phyloP scores from a whole-genome alignment of 2,113 vertebrate genomes.

The Tachysurus fulvidraco region DNA sequence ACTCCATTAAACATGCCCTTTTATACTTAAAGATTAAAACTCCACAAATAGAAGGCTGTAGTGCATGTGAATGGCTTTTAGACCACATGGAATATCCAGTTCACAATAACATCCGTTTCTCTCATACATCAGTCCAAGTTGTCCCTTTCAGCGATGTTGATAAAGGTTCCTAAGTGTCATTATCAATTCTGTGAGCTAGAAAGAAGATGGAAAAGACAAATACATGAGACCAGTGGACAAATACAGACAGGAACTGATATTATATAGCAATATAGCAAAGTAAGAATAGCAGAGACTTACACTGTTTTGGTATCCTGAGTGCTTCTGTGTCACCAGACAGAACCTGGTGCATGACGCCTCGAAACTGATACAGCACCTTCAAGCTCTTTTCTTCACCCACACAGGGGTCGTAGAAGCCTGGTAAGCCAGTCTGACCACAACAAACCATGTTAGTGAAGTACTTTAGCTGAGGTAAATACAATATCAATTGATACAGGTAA shows the following conservation, averaged over 20 bases:
- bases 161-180: slow-evolving; percentile 80
- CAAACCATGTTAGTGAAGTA: not conserved
- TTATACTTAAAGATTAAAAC: slow-evolving; percentile 49
- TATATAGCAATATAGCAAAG: not conserved
- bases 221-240: not conserved
- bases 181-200: slow-evolving; percentile 95
- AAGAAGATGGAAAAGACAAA: slow-evolving; percentile 36
- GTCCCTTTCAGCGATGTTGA: slow-evolving; percentile 60
- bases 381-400: slow-evolving; percentile 96
- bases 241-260: not conserved
- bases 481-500: not conserved
- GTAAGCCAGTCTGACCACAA: slow-evolving; percentile 84
- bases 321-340: slow-evolving; percentile 87
- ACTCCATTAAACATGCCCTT: slow-evolving; percentile 35
- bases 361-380: slow-evolving; percentile 98
- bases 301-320: slow-evolving; percentile 99
- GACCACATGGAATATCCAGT: slow-evolving; percentile 60
- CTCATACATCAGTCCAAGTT: slow-evolving; percentile 51
- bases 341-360: slow-evolving; percentile 95
- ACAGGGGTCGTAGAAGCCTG: slow-evolving; percentile 95
- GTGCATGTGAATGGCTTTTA: slow-evolving; percentile 57
- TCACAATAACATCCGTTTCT: slow-evolving; percentile 65
- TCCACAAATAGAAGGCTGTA: slow-evolving; percentile 62
- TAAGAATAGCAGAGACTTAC: slow-evolving; percentile 72
- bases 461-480: not conserved